Conservation (phyloP, 2,888 invertebrate genomes). For the Pharmacophagus antenor region DNA sequence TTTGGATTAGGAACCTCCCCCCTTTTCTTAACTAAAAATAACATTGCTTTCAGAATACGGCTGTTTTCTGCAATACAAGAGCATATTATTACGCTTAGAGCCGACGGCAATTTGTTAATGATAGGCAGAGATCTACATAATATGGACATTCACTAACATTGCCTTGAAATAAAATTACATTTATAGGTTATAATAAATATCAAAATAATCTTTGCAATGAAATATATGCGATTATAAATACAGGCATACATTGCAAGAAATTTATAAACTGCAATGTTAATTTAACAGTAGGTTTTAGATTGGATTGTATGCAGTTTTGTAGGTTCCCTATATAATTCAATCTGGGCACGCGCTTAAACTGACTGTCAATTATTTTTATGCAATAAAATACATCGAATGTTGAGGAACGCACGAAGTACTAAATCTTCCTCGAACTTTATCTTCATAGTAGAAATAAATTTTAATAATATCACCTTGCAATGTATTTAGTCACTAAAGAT, state of each 20-base stretch:
- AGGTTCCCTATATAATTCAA: background rate
- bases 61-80: constrained; percentile 34
- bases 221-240: constrained; percentile 15
- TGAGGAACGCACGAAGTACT: too few species aligned
- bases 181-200: constrained; percentile 30
- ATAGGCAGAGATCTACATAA: constrained; percentile 56
- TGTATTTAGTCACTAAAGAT: constrained; percentile 13
- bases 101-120: constrained; percentile 72
- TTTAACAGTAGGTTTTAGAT: background rate
- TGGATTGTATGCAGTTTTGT: background rate
- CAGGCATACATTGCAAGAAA: background rate
- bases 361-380: too few species aligned
- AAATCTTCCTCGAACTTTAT: too few species aligned
- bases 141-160: constrained; percentile 53
- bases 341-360: too few species aligned
- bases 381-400: too few species aligned
- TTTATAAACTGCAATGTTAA: background rate
- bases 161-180: constrained; percentile 28
- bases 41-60: constrained; percentile 37
- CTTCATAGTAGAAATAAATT: too few species aligned
- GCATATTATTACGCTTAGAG: constrained; percentile 45
- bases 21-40: background rate
- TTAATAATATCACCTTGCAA: constrained; percentile 11
- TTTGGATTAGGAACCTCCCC: background rate
- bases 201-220: constrained; percentile 31